Evolutionary conservation across 2,888 invertebrate genomes (phyloP), one percentile per base, ranked within the genome.

Genomic region (Drosophila peninsularis): DNA sequence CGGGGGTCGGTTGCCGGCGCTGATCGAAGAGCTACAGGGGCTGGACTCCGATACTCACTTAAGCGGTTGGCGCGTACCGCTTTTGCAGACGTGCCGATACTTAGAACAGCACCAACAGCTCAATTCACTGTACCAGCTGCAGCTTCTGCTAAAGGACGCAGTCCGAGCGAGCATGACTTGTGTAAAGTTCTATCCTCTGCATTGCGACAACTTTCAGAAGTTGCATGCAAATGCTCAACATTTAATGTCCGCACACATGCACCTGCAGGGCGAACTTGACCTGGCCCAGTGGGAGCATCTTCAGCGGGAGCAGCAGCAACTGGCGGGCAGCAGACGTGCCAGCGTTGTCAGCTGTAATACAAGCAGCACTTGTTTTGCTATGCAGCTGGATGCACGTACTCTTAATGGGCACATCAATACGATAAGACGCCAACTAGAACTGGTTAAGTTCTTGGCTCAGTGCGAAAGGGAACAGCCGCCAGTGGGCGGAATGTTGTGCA

Each of bases 101-200:
- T 92, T 97, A 53, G 96, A 96, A 90, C 94, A 94, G 75, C 94
- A 94, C 64, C 94, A 94, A 71, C 94, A 95, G 9, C 92, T 96
- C 14, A 94, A 96, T 69, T 95, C 95, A n/a, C 92, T 97, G 7
- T 96, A 96, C 92, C 94, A 95, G 69, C 91, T 97, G 45, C 97
- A 97, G 90, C 93, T 95, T 54, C 94, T 94, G 56, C 94, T 96
- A 90, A 94, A 94, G 39, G 96, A 97, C 91, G 95, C 94, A 70
- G 94, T 96, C 39, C 94, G 97, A 57, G 96, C 96, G 0, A 95
- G 96, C 6, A 96, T 96, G 93, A 96, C 96, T 0, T 96, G 96
- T 89, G 96, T 96, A 54, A 94, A 95, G 68, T 95, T 96, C 90
- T 97, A 96, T 91, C 93, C 94, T n/a, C 93, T 94, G 57, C 94